These are phyloP conservation scores for Actinopyga echinites DNA, from an alignment of 53 echinoderm and acorn worm species.

Conservation along the genomic window DNA sequence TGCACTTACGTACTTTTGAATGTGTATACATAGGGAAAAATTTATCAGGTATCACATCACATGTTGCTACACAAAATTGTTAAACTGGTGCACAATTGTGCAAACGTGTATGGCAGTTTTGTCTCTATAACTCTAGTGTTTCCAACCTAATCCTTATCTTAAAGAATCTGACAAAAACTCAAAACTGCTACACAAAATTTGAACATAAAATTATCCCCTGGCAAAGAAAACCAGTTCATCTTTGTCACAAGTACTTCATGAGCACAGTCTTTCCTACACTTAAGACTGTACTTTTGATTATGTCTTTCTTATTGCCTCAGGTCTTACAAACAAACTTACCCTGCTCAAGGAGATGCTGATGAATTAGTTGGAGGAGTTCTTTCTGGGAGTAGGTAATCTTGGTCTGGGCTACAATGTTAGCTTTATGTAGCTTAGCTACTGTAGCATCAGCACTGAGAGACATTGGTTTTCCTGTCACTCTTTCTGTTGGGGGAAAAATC, in stretches of 20 bases:
- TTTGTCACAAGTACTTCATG: not conserved
- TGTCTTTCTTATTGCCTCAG: not conserved
- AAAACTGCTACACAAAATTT: too few relatives aligned
- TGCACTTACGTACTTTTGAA: too few relatives aligned
- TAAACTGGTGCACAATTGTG: too few relatives aligned
- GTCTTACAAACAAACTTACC: conserved; percentile 50
- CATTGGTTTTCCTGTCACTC: conserved; percentile 96
- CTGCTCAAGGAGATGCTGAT: conserved; percentile 76
- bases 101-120: too few relatives aligned
- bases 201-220: too few relatives aligned
- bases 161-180: too few relatives aligned
- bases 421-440: conserved; percentile 88
- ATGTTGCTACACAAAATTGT: too few relatives aligned
- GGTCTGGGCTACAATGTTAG: conserved; percentile 95
- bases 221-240: not conserved
- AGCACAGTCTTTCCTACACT: not conserved
- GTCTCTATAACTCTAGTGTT: too few relatives aligned
- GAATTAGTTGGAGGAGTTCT: conserved; percentile 88
- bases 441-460: conserved; percentile 90
- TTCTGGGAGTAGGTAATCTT: conserved; percentile 85
- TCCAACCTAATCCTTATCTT: too few relatives aligned
- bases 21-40: too few relatives aligned
- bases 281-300: not conserved
- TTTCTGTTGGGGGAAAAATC: conserved; percentile 76
- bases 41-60: too few relatives aligned